Percentiles rank a stretch among this genome's conserved stretches.
These are phyloP conservation scores for Drosophila antonietae DNA, from an alignment of 2,888 invertebrate genomes.

Conservation along the genomic window DNA sequence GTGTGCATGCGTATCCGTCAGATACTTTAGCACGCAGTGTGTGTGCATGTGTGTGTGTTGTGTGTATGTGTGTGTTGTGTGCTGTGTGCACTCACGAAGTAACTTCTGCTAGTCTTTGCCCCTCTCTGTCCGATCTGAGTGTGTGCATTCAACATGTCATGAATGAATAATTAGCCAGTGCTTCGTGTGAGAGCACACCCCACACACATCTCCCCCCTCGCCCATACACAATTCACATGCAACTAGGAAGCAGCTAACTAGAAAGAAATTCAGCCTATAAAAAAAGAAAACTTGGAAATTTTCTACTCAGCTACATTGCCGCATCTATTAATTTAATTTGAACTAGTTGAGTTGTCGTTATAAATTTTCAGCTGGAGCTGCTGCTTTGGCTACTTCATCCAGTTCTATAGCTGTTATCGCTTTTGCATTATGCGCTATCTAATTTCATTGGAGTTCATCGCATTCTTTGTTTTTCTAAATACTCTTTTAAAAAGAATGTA, in stretches of 20 bases:
- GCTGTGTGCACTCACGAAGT: conserved; percentile 43
- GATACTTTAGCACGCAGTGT: conserved; percentile 62
- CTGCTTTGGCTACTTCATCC: background rate
- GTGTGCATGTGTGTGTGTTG: background rate
- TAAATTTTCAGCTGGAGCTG: conserved; percentile 34
- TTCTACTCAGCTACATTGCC: conserved; percentile 67
- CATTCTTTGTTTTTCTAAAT: conserved; percentile 13
- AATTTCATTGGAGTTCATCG: conserved; percentile 56
- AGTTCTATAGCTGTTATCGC: conserved; percentile 2
- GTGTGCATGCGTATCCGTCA: conserved; percentile 67
- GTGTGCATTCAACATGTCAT: conserved; percentile 79
- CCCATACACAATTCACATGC: background rate
- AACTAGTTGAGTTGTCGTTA: conserved; percentile 61
- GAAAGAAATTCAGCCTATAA: conserved; percentile 44
- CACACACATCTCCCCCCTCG: background rate
- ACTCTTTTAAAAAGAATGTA: background rate
- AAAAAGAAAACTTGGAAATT: conserved; percentile 51
- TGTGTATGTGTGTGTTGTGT: conserved; percentile 7
- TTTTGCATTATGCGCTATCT: conserved; percentile 33
- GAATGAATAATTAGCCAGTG: conserved; percentile 78
- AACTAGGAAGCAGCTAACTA: conserved; percentile 57
- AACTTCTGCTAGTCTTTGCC: conserved; percentile 22
- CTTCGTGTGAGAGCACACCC: conserved; percentile 44
- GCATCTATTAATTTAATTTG: conserved; percentile 71
- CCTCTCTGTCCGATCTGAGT: conserved; percentile 30